Evolutionary conservation across 2,888 invertebrate genomes (phyloP).

Genomic region (Invenusta paracnida): DNA sequence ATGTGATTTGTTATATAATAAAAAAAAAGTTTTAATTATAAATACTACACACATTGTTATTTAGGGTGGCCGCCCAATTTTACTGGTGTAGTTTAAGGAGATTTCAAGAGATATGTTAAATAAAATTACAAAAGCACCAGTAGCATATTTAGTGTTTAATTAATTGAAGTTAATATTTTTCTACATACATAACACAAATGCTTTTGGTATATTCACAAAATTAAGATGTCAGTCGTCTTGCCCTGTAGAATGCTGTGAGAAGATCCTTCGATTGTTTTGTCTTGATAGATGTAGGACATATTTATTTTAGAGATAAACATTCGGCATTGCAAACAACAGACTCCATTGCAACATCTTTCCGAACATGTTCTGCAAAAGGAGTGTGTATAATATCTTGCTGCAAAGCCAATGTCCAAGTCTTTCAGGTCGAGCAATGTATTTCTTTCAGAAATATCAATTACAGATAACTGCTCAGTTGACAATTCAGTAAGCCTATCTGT

Average conservation of each 20-base stretch:
- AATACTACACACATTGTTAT: too few relatives aligned
- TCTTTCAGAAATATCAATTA: not conserved
- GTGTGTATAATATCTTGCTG: constrained; percentile 9
- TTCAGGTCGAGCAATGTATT: not conserved
- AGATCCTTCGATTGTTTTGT: too few relatives aligned
- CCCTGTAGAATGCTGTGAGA: not conserved
- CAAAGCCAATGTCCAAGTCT: not conserved
- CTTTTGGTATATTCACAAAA: not conserved
- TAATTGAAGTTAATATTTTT: not conserved
- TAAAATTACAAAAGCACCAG: not conserved
- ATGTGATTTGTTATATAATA: too few relatives aligned
- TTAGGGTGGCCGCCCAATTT: not conserved
- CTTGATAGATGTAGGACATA: too few relatives aligned
- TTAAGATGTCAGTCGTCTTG: not conserved
- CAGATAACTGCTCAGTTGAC: not conserved
- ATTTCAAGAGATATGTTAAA: not conserved
- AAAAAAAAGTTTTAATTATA: too few relatives aligned
- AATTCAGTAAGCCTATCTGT: too few relatives aligned
- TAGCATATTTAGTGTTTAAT: not conserved
- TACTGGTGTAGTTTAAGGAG: not conserved
- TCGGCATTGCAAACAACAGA: not conserved
- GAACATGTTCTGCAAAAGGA: not conserved
- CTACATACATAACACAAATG: not conserved
- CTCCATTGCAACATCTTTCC: not conserved
- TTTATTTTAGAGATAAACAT: not conserved